Conservation (phyloP, 2,113 vertebrate genomes). For the Tylochromis polylepis region DNA sequence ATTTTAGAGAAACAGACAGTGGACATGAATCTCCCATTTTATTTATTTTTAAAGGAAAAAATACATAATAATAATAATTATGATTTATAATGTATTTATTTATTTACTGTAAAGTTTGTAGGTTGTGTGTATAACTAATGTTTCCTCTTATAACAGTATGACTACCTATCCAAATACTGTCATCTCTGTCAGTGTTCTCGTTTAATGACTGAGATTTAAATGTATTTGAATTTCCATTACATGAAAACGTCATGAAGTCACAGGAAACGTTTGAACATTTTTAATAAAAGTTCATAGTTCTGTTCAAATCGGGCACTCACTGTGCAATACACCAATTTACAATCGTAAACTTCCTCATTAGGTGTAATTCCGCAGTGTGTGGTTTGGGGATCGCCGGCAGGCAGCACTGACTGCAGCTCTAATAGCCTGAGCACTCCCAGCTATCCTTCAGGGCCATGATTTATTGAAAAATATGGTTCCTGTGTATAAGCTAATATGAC, state of each 20-base stretch:
- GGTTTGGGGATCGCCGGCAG: neutral
- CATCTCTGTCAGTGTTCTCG: neutral
- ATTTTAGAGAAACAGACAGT: neutral
- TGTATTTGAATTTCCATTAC: neutral
- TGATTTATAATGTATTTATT: neutral
- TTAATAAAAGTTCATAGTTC: neutral
- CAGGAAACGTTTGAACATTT: neutral
- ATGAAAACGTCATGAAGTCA: neutral
- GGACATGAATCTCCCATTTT: neutral
- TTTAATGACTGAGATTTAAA: neutral
- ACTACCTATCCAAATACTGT: neutral
- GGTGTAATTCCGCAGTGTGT: neutral
- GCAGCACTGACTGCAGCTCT: neutral
- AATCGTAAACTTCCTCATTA: slow-evolving; percentile 6
- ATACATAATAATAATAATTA: no score
- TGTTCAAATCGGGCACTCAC: neutral
- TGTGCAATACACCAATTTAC: no score
- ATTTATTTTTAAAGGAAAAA: neutral
- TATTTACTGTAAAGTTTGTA: neutral
- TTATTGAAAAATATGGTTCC: slow-evolving; percentile 63
- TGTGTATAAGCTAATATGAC: slow-evolving; percentile 59
- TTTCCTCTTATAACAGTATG: neutral
- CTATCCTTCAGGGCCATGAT: slow-evolving; percentile 46
- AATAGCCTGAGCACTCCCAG: slow-evolving; percentile 14
- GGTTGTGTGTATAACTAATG: neutral